Conservation (phyloP, 2,113 vertebrate genomes). For the Brachypteracias leptosomus region DNA sequence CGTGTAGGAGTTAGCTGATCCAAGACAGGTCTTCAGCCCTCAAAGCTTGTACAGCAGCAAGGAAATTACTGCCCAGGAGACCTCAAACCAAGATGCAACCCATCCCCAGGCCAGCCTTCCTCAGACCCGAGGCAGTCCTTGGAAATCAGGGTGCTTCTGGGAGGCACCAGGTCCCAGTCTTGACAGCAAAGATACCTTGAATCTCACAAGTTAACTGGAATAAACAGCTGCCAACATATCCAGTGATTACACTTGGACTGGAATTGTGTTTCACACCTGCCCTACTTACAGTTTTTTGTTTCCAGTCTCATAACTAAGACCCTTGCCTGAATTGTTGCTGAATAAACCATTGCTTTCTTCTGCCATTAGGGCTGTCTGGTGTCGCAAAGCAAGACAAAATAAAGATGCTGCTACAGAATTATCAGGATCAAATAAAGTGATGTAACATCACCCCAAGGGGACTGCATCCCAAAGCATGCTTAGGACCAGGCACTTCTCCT, state of each 20-base stretch:
- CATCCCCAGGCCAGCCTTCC: not conserved
- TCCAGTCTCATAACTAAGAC: not conserved
- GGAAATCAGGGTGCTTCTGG: not conserved
- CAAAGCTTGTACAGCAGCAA: not conserved
- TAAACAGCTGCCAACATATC: not conserved
- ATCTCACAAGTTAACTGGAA: not conserved
- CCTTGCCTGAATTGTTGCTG: not conserved
- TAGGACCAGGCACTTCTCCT: not conserved
- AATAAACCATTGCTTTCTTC: not conserved
- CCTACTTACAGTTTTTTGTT: not conserved
- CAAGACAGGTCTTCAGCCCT: not conserved
- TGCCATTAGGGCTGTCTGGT: not conserved
- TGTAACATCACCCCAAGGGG: not conserved
- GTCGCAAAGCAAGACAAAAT: not conserved
- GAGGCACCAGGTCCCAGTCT: not conserved
- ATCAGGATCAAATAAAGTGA: not conserved
- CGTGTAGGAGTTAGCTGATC: accelerated
- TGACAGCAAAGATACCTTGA: not conserved
- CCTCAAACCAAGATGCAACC: not conserved
- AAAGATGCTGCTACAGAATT: not conserved
- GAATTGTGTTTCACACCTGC: not conserved
- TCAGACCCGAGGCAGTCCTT: not conserved
- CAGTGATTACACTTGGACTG: not conserved
- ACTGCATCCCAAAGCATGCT: not conserved
- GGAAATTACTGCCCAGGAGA: not conserved